Percentiles rank a stretch among this genome's conserved stretches.
phyloP scores from a whole-genome alignment of 1,140 invertebrate species.

The Augochlora pura region DNA sequence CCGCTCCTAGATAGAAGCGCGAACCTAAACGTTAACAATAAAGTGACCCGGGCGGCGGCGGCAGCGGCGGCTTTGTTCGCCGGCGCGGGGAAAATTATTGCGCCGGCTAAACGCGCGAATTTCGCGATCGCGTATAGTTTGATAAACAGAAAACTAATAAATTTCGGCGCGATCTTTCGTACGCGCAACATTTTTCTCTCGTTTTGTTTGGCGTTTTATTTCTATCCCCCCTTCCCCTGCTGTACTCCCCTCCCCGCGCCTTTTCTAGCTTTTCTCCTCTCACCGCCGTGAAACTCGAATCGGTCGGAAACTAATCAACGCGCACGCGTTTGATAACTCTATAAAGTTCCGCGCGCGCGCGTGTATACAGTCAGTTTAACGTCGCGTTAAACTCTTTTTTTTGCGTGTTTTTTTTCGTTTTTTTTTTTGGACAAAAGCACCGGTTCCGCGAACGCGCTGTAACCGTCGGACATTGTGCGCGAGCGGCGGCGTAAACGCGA shows the following conservation, averaged over 20 bases:
- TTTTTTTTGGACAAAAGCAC: background rate
- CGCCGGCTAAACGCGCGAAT: constrained; percentile 23
- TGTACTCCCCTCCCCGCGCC: no score
- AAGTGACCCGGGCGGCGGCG: constrained; percentile 10
- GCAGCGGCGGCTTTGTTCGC: constrained; percentile 23
- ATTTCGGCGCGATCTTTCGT: constrained; percentile 7
- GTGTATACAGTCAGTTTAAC: constrained; percentile 5
- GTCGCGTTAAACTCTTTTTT: background rate
- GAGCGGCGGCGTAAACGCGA: background rate
- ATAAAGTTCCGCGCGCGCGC: background rate
- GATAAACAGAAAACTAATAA: constrained; percentile 42
- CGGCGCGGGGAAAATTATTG: constrained; percentile 35
- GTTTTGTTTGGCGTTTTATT: background rate
- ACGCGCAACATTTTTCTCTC: background rate
- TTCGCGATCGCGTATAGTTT: background rate
- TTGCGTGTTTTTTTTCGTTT: no score
- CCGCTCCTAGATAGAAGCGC: constrained; percentile 41
- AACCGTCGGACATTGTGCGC: background rate
- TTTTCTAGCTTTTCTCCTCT: no score
- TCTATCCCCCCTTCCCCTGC: no score
- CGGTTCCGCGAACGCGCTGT: background rate
- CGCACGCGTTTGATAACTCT: background rate
- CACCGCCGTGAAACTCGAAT: background rate
- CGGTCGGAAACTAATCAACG: background rate
- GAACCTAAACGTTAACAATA: constrained; percentile 44